These are phyloP conservation scores for Diorhabda sublineata DNA, from an alignment of 1,140 invertebrate species.

Conservation along the genomic window DNA sequence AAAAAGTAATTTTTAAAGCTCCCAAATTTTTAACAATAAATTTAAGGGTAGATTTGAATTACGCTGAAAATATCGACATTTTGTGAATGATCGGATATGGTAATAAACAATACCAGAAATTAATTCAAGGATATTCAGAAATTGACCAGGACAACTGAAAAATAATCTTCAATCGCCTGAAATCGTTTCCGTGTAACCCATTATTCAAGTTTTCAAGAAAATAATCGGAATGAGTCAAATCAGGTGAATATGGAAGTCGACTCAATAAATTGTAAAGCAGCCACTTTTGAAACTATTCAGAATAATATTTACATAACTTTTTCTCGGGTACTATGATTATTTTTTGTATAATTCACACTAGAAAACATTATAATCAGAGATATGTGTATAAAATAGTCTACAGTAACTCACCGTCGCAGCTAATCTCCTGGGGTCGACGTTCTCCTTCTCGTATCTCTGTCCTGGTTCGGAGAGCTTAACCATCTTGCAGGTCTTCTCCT, in stretches of 20 bases:
- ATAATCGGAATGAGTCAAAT: no score
- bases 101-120: no score
- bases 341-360: neutral
- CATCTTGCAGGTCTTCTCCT: constrained; percentile 42
- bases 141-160: neutral
- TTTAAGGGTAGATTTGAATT: no score
- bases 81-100: no score
- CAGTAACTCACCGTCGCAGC: constrained; percentile 29
- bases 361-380: neutral
- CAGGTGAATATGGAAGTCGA: no score
- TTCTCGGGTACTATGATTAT: neutral
- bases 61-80: no score
- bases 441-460: constrained; percentile 41
- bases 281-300: neutral
- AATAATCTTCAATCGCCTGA: neutral
- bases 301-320: neutral
- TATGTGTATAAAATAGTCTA: neutral
- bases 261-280: neutral
- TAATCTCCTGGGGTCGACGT: constrained; percentile 40
- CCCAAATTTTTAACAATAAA: no score
- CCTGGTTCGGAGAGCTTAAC: constrained; percentile 42
- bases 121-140: neutral
- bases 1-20: no score
- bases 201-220: neutral
- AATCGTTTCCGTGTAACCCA: neutral